Percentiles rank a stretch among this genome's conserved stretches.
These are phyloP conservation scores for Desmophyllum pertusum DNA, from an alignment of 92 coral and sea anemone genomes.

Conservation along the genomic window DNA sequence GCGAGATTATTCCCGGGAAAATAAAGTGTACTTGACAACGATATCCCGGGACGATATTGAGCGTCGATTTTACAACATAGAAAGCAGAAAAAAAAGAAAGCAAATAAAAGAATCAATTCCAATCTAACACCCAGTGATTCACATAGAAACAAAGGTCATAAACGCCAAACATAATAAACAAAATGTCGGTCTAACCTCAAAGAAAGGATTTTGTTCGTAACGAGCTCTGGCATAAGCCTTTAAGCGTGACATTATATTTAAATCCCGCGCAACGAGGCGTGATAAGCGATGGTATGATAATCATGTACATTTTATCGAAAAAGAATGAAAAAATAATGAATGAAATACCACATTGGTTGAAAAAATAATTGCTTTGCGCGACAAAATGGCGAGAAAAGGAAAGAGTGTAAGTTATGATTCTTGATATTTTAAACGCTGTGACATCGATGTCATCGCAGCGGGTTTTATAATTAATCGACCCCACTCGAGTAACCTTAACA, in stretches of 20 bases:
- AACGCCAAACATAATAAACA: not conserved
- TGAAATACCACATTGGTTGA: not conserved
- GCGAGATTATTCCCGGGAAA: not conserved
- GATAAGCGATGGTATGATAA: conserved; percentile 5
- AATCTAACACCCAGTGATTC: conserved; percentile 5
- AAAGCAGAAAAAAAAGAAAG: not conserved
- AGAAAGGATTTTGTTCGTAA: not conserved
- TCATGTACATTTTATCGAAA: not conserved
- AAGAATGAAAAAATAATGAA: not conserved
- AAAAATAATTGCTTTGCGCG: not conserved
- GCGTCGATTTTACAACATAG: not conserved
- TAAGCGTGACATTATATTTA: conserved; percentile 32
- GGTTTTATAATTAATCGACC: not conserved
- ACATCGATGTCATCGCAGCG: not conserved
- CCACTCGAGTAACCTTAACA: not conserved
- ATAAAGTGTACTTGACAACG: not conserved
- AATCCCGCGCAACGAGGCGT: conserved; percentile 14
- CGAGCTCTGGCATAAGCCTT: not conserved
- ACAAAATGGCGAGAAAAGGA: not conserved
- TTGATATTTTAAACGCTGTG: not conserved
- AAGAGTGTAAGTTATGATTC: not conserved
- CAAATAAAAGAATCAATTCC: conserved; percentile 1
- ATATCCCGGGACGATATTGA: not conserved
- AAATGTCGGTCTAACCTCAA: not conserved
- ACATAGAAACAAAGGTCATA: conserved; percentile 1